These are phyloP conservation scores for Falco biarmicus DNA, from an alignment of 2,797 vertebrate genomes.

Conservation along the genomic window DNA sequence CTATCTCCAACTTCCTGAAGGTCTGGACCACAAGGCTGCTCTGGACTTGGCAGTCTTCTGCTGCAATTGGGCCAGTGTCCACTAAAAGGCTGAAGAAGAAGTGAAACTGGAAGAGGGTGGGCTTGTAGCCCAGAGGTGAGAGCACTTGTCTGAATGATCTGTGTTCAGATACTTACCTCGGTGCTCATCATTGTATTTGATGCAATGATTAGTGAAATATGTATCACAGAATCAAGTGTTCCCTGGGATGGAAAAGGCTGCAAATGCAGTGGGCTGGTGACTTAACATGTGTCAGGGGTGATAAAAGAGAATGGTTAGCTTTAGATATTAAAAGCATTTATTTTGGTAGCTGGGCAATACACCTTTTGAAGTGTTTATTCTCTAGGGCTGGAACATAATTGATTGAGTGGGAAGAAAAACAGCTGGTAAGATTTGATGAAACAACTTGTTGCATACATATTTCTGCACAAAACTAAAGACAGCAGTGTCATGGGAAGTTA, in stretches of 20 bases:
- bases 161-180: not conserved
- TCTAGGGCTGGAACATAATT: not conserved
- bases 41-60: not conserved
- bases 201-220: not conserved
- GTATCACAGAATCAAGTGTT: not conserved
- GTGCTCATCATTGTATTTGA: not conserved
- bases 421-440: not conserved
- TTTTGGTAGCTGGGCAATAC: not conserved
- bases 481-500: not conserved
- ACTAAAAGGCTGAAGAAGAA: not conserved
- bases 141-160: not conserved
- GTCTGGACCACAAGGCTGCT: not conserved
- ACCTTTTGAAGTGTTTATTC: not conserved
- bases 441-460: not conserved
- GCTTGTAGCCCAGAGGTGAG: not conserved
- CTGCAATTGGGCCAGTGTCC: not conserved
- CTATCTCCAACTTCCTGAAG: not conserved
- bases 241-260: not conserved
- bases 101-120: not conserved
- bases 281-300: not conserved
- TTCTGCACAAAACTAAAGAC: not conserved
- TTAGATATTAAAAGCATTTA: not conserved
- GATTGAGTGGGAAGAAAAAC: not conserved
- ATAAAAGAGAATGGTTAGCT: not conserved
- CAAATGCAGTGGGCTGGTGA: not conserved